These are phyloP conservation scores for Prinia subflava DNA, from an alignment of 2,113 vertebrate species.

Conservation along the genomic window DNA sequence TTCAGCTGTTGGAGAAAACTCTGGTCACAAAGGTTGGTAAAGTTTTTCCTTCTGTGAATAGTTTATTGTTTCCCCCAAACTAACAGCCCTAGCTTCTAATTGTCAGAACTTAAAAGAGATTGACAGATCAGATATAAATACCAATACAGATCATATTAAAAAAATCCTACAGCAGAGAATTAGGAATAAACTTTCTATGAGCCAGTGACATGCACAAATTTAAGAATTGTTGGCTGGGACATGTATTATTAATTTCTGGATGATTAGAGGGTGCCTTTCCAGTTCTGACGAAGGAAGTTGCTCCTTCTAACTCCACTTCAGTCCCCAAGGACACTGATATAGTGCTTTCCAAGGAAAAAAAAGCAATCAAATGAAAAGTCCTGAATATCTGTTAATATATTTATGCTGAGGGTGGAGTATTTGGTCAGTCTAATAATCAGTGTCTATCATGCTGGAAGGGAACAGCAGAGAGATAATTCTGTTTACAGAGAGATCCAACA, in stretches of 20 bases:
- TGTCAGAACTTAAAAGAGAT: background rate
- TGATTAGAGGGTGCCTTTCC: background rate
- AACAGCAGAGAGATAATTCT: background rate
- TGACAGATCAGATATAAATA: background rate
- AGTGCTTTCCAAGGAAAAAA: background rate
- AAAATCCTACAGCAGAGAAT: background rate
- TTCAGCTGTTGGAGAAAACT: background rate
- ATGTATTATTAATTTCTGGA: background rate
- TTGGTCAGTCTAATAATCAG: background rate
- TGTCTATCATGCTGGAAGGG: background rate
- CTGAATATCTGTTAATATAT: background rate
- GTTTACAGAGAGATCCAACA: background rate
- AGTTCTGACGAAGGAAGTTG: conserved; percentile 25
- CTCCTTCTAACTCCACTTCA: background rate
- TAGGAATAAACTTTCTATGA: background rate
- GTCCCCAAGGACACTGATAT: background rate
- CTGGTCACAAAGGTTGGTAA: background rate
- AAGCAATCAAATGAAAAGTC: background rate
- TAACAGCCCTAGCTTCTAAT: background rate
- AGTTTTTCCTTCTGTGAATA: background rate
- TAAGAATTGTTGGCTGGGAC: background rate
- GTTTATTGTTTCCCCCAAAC: background rate
- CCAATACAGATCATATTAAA: background rate
- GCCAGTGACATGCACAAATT: background rate
- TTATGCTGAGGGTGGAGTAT: conserved; percentile 1